Evolutionary conservation across 2,888 invertebrate genomes (phyloP).

Genomic region (Dioctria linearis): DNA sequence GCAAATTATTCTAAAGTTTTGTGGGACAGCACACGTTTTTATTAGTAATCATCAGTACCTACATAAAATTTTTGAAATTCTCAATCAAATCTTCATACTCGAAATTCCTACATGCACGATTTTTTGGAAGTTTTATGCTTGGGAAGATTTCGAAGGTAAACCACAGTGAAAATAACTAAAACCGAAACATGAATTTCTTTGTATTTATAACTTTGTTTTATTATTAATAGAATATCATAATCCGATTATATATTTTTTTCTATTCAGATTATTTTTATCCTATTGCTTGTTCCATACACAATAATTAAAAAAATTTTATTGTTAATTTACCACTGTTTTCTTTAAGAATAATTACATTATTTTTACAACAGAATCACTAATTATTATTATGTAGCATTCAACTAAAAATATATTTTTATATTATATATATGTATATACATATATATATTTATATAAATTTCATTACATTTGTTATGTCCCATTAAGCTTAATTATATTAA

Average conservation of each 20-base stretch:
- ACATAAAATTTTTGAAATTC: too few species aligned
- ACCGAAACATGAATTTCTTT: not conserved
- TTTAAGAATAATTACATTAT: slow-evolving; percentile 27
- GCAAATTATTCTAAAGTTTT: too few species aligned
- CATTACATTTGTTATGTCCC: not conserved
- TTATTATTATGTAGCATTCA: slow-evolving; percentile 21
- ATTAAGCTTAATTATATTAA: not conserved
- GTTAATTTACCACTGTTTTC: slow-evolving; percentile 17
- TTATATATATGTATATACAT: slow-evolving; percentile 1
- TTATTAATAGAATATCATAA: slow-evolving; percentile 48
- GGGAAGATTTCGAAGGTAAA: too few species aligned
- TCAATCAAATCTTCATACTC: too few species aligned
- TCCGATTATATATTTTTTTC: slow-evolving; percentile 41
- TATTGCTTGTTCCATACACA: slow-evolving; percentile 48
- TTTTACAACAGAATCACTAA: slow-evolving; percentile 42
- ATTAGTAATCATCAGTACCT: too few species aligned
- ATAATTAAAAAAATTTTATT: slow-evolving; percentile 46
- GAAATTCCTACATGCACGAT: too few species aligned
- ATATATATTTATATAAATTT: not conserved
- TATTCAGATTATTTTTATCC: slow-evolving; percentile 38
- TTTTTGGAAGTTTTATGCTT: too few species aligned
- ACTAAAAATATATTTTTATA: slow-evolving; percentile 39
- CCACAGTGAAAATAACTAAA: not conserved
- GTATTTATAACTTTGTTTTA: slow-evolving; percentile 47
- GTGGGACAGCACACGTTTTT: too few species aligned